phyloP scores from a whole-genome alignment of 2,113 vertebrate species.

The Dermatemys mawii region DNA sequence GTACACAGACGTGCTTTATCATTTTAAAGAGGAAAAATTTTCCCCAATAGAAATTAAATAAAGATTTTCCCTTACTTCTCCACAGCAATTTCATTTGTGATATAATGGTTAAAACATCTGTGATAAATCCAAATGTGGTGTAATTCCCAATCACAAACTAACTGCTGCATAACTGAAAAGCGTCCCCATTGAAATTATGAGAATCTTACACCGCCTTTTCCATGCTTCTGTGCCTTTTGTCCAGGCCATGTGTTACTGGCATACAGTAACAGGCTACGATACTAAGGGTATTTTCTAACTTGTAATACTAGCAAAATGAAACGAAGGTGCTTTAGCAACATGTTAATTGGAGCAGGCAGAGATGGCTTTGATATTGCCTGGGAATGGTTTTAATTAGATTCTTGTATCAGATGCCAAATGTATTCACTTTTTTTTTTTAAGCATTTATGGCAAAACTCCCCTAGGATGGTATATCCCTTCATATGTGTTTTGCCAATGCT shows the following conservation, averaged over 20 bases:
- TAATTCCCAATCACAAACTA: background rate
- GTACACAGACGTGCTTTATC: background rate
- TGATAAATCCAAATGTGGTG: background rate
- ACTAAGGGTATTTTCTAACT: background rate
- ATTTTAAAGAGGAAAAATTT: background rate
- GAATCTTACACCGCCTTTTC: background rate
- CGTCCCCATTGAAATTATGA: background rate
- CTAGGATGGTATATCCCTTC: background rate
- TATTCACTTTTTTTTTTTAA: background rate
- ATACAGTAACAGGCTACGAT: background rate
- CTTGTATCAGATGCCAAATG: background rate
- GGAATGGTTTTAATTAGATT: background rate
- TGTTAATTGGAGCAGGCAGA: background rate
- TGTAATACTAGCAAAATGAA: background rate
- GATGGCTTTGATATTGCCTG: background rate
- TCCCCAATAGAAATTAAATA: background rate
- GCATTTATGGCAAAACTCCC: background rate
- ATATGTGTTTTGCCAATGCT: slow-evolving; percentile 4
- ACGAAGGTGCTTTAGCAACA: background rate
- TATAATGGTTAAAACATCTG: slow-evolving; percentile 49
- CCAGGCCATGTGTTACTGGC: background rate
- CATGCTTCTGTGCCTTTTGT: background rate
- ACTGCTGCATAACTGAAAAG: background rate
- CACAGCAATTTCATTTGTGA: background rate
- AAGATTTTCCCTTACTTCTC: background rate